A percentile compares a stretch with the other conserved stretches of the same genome.
phyloP scores from a whole-genome alignment of 1,140 invertebrate genomes.

The Nephotettix cincticeps region DNA sequence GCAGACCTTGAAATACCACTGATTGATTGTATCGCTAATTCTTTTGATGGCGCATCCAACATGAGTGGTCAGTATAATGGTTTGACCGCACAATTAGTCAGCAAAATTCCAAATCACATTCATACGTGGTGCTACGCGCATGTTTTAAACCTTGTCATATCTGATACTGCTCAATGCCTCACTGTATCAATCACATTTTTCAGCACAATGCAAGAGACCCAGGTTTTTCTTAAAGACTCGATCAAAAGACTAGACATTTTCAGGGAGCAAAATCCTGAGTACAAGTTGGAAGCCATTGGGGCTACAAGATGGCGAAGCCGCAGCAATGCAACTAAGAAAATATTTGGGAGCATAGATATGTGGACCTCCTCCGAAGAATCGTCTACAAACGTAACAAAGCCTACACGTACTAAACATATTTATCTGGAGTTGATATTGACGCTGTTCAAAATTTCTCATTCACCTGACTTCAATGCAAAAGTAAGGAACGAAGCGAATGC shows the following conservation, averaged over 20 bases:
- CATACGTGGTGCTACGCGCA: slow-evolving; percentile 18
- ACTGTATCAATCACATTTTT: neutral
- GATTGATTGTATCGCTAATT: slow-evolving; percentile 14
- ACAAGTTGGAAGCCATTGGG: neutral
- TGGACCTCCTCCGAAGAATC: neutral
- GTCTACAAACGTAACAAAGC: neutral
- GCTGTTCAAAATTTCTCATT: neutral
- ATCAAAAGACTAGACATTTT: slow-evolving; percentile 2
- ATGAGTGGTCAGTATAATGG: slow-evolving; percentile 24
- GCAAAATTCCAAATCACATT: neutral
- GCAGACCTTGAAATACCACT: too few relatives aligned
- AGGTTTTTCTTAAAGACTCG: neutral
- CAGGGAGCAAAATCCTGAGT: slow-evolving; percentile 15
- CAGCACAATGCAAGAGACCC: neutral
- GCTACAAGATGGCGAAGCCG: neutral
- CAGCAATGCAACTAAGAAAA: neutral
- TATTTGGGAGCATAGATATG: neutral
- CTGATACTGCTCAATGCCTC: neutral
- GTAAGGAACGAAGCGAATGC: neutral
- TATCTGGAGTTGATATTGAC: neutral
- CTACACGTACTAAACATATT: neutral
- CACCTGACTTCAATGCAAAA: neutral
- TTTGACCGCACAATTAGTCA: neutral
- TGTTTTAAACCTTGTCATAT: slow-evolving; percentile 13
- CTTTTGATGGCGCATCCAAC: slow-evolving; percentile 17